phyloP scores from a whole-genome alignment of 2,888 invertebrate genomes.

The Rotaria socialis region DNA sequence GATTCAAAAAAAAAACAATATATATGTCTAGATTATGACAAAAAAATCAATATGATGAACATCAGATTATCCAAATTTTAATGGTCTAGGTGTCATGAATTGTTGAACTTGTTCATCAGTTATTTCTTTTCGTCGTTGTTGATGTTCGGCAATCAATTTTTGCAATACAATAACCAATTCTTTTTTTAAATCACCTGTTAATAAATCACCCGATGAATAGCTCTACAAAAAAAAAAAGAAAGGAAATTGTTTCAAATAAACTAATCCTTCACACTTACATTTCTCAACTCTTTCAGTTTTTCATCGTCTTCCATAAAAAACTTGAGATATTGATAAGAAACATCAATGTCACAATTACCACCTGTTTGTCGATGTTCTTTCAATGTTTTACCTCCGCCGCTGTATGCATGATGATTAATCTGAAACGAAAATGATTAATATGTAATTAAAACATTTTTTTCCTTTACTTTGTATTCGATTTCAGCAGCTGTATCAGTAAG shows the following conservation, averaged over 20 bases:
- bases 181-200: slow-evolving; percentile 91
- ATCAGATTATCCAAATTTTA: slow-evolving; percentile 24
- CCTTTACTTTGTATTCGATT: slow-evolving; percentile 89
- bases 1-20: too few species aligned
- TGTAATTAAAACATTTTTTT: too few species aligned
- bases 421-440: slow-evolving; percentile 51
- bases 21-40: too few species aligned
- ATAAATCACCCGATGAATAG: slow-evolving; percentile 78
- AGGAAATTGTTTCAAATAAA: too few species aligned
- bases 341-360: slow-evolving; percentile 92
- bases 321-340: slow-evolving; percentile 83
- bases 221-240: slow-evolving; percentile 62
- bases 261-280: too few species aligned
- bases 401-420: slow-evolving; percentile 91
- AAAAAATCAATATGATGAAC: too few species aligned
- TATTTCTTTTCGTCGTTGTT: slow-evolving; percentile 71
- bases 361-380: slow-evolving; percentile 82
- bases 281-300: slow-evolving; percentile 70
- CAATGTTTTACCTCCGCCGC: slow-evolving; percentile 84
- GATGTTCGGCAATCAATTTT: slow-evolving; percentile 76
- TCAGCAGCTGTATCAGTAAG: slow-evolving; percentile 90
- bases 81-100: slow-evolving; percentile 74
- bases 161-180: slow-evolving; percentile 75
- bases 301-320: slow-evolving; percentile 92
- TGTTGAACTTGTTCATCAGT: slow-evolving; percentile 75